A percentile compares a stretch with the other conserved stretches of the same genome.
Conservation (phyloP, 2,113 vertebrate genomes). For the Hyaena hyaena region DNA sequence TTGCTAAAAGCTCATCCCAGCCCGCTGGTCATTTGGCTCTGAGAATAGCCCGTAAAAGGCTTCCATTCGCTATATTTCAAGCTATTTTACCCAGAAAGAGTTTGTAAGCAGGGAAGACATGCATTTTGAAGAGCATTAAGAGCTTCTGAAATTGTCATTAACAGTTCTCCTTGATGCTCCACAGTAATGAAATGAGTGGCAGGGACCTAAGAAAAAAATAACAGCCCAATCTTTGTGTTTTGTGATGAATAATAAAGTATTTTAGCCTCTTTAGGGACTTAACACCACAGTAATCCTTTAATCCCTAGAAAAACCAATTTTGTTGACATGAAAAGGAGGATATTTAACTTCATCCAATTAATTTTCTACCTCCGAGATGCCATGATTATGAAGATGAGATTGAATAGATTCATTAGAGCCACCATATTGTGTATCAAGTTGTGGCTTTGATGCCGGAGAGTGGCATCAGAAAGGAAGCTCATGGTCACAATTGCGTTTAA, state of each 20-base stretch:
- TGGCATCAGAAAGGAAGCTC: conserved; percentile 70
- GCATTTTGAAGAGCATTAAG: conserved; percentile 43
- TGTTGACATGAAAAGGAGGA: conserved; percentile 89
- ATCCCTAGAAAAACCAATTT: conserved; percentile 98
- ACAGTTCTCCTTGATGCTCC: background rate
- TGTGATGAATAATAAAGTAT: conserved; percentile 97
- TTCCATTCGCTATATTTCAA: background rate
- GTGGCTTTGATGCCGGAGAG: conserved; percentile 78
- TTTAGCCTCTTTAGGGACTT: conserved; percentile 97
- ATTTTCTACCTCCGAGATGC: conserved; percentile 95
- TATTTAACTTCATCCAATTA: conserved; percentile 96
- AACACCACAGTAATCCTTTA: conserved; percentile 97
- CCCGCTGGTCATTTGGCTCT: background rate
- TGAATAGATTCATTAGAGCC: conserved; percentile 93
- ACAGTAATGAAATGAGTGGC: conserved; percentile 78
- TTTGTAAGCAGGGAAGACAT: conserved; percentile 2
- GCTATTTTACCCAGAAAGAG: conserved; percentile 12
- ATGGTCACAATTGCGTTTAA: conserved; percentile 52
- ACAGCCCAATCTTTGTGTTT: conserved; percentile 90
- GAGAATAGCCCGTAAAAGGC: background rate
- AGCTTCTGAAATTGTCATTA: conserved; percentile 40
- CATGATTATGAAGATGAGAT: conserved; percentile 94
- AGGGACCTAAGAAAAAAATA: conserved; percentile 84
- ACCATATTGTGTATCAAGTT: conserved; percentile 86
- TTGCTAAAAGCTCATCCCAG: background rate